A percentile compares a stretch with the other conserved stretches of the same genome.
These are phyloP conservation scores for Cossypha heuglini DNA, from an alignment of 2,797 vertebrate species.

Conservation along the genomic window DNA sequence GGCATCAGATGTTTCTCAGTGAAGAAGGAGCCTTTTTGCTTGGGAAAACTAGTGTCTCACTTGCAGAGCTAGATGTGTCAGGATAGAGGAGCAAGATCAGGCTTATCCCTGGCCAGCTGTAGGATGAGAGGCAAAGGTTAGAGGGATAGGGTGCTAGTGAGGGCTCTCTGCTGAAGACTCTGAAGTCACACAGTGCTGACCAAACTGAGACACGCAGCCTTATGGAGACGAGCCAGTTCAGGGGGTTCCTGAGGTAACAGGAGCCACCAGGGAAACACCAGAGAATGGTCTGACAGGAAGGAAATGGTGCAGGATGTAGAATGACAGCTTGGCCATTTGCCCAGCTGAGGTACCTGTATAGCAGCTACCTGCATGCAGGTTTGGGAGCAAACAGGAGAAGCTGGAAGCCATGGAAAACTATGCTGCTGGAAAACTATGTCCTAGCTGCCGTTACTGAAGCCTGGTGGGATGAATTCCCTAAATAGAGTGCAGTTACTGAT, in stretches of 20 bases:
- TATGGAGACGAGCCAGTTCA: rapidly evolving
- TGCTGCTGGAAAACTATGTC: rapidly evolving
- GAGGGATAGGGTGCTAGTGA: rapidly evolving
- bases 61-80: rapidly evolving
- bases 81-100: not conserved
- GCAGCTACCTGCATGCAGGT: rapidly evolving
- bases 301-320: too few relatives aligned
- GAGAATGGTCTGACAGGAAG: not conserved
- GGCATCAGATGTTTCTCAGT: not conserved
- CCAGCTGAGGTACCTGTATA: too few relatives aligned
- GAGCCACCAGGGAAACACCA: not conserved
- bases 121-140: not conserved
- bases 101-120: too few relatives aligned
- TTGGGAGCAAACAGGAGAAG: not conserved
- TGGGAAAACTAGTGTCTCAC: not conserved
- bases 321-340: too few relatives aligned
- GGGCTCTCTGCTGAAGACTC: not conserved
- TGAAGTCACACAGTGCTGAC: not conserved
- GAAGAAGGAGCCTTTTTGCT: not conserved
- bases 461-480: too few relatives aligned
- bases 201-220: not conserved
- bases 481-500: too few relatives aligned
- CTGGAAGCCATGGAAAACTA: not conserved
- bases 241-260: not conserved
- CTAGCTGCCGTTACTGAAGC: not conserved